Conservation (phyloP, 2,888 invertebrate genomes). For the Empis livida region DNA sequence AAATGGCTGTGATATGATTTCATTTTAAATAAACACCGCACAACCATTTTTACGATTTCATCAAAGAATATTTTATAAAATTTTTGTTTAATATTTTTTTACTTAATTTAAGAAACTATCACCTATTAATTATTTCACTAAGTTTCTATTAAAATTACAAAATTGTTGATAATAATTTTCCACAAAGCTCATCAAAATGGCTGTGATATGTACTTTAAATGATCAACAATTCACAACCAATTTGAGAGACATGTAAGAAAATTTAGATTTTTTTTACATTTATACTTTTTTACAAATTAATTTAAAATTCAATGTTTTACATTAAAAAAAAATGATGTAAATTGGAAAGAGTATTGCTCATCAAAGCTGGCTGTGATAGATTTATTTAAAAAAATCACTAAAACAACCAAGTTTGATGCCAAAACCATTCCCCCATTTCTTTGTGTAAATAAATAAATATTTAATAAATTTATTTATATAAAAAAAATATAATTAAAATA, state of each 20-base stretch:
- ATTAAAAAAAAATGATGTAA: conserved; percentile 1
- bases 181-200: conserved; percentile 36
- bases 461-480: not conserved
- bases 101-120: too few relatives aligned
- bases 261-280: not conserved
- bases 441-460: not conserved
- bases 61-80: conserved; percentile 15
- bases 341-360: conserved; percentile 29
- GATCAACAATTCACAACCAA: conserved; percentile 34
- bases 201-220: conserved; percentile 32
- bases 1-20: conserved; percentile 36
- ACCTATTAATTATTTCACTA: too few relatives aligned
- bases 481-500: not conserved
- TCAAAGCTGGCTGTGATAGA: conserved; percentile 38
- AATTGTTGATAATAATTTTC: conserved; percentile 2
- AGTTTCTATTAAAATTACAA: too few relatives aligned
- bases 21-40: conserved; percentile 23
- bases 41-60: conserved; percentile 35
- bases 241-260: conserved; percentile 33
- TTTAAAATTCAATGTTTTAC: not conserved
- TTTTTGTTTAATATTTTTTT: too few relatives aligned
- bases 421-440: conserved; percentile 8
- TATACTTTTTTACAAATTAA: too few relatives aligned
- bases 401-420: conserved; percentile 36
- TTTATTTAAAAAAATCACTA: conserved; percentile 25